Base-by-base conservation (phyloP, 2,888 invertebrate genomes). In the Mimumesa dahlbomi region DNA sequence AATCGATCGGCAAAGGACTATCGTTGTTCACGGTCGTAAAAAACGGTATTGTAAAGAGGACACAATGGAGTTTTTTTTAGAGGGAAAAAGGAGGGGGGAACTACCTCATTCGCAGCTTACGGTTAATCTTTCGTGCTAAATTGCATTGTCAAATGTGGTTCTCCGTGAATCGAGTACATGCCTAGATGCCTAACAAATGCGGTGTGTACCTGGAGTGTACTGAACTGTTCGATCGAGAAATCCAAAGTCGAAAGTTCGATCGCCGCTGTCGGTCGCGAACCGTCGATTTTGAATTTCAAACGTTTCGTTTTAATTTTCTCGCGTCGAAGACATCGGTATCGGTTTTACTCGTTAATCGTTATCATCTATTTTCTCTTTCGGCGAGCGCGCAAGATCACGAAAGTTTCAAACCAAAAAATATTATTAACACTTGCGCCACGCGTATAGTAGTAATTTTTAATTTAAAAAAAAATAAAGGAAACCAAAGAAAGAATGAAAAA, bases 1-100 rank as follows among this genome's bases (percentile, higher is more conserved):
- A 11, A 54, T 52, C 54, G 54, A 59, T 56, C 64, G 63, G 54
- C 40, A 31, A 59, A 59, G 45, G 64, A 45, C 58, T 58, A 45
- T 16, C 43, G 18, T 40, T 18, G 16, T 40, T 11, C 40, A 6
- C 2, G 16, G 1, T 2, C 2, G 4, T 6, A 9, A 40, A 16
- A 40, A 16, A 18, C 16, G 16, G 22, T 21, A 45, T 45, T 13
- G 22, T 21, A 11, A 11, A 45, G n/a, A 13, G 49, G 18, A 31
- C 11, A n/a, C 18, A 34, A 2, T 14, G 13, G 34, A 49, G 18
- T 49, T 34, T 18, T 34, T n/a, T n/a, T n/a, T n/a, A n/a, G 7
- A 31, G 34, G 18, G 49, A 22, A 49, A 18, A 49, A 49, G 18
- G 16, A 34, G 49, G 49, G 18, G 18, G 49, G 31, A 16, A 34